Base-by-base conservation (phyloP, 2,113 vertebrate genomes). In the Podarcis muralis region DNA sequence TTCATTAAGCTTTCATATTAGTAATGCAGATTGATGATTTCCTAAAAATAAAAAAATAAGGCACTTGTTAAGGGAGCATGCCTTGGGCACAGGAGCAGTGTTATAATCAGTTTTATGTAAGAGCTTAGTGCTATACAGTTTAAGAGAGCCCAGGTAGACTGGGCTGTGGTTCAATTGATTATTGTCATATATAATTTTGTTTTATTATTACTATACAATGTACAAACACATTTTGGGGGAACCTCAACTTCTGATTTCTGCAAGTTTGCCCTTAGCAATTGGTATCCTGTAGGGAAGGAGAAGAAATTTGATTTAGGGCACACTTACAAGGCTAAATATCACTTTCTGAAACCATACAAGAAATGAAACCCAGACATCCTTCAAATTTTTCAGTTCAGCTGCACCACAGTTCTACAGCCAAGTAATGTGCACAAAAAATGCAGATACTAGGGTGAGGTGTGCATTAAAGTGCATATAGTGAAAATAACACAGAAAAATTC, bases 1-100 rank as follows among this genome's bases (percentile, higher is more conserved):
- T 37, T 40, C 35, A 43, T 93, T 93, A 85, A 89, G 88, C 65
- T 74, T 85, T 69, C 6, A 27, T 83, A 57, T 84, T 81, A 20
- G 48, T 77, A 57, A 85, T 68, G 78, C 2, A 68, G 11, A 84
- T 72, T 2, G 40, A 37, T 13, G 40, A 89, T 53, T 90, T 23
- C 83, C 7, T 40, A 74, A 87, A 53, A 89, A 20, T 71, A 43
- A 88, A 92, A 89, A 87, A 0, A 30, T 6, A 81, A 59, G 27
- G 1, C 6, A 81, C 74, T 89, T 53, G 77, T 89, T 78, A 91
- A 90, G 68, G 53, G 83, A 13, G 2, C 1, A 1, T 87, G 18
- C 37, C 87, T 81, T 88, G 85, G 0, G 27, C 82, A 62, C 27
- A 89, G 40, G 48, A 84, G 65, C 0, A 76, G 87, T 0, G 3